Evolutionary conservation across 2,113 vertebrate species (phyloP), one percentile per base, ranked within the genome.

Genomic region (Pachyramphus minor): DNA sequence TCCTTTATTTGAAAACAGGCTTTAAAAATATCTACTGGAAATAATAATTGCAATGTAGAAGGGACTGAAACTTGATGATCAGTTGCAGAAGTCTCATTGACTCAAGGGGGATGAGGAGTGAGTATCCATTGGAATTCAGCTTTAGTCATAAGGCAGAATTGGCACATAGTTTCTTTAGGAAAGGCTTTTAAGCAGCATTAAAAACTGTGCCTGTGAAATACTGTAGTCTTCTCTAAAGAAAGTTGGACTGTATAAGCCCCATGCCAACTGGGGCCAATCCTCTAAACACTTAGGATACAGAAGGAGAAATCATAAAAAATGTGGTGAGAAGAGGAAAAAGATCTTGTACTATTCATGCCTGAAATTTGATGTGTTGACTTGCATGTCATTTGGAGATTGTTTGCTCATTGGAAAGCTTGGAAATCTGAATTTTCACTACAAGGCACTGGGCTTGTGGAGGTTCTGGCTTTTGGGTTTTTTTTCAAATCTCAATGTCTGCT

Each of bases 21-120:
- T 89, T 85, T 68, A 35, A 71, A 92, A 92, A 89, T 84, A 78
- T 39, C 39, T 84, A 45, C 53, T 44, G 63, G 79, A 64, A 86
- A 84, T 71, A 68, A 41, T 78, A 75, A 92, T 82, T 76, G 72
- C 53, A 42, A 8, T 59, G 80, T 76, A 52, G 58, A 68, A 92
- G 71, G 52, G 37, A 95, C 69, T 83, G 93, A 64, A 92, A 62
- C 47, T 37, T 62, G 76, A 67, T 47, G 53, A 69, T 60, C 42
- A 49, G 18, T 81, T 63, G 73, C 72, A 72, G 87, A 88, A 86
- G 55, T 84, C 49, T 75, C 53, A 71, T 62, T 90, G 86, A 56
- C 64, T 92, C 76, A 68, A 20, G 21, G 5, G 41, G 50, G 16
- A 87, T 71, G 60, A 24, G 14, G 50, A 96, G 67, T 90, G 52